Evolutionary conservation across 2,113 vertebrate genomes (phyloP).

Genomic region (Podocnemis expansa): DNA sequence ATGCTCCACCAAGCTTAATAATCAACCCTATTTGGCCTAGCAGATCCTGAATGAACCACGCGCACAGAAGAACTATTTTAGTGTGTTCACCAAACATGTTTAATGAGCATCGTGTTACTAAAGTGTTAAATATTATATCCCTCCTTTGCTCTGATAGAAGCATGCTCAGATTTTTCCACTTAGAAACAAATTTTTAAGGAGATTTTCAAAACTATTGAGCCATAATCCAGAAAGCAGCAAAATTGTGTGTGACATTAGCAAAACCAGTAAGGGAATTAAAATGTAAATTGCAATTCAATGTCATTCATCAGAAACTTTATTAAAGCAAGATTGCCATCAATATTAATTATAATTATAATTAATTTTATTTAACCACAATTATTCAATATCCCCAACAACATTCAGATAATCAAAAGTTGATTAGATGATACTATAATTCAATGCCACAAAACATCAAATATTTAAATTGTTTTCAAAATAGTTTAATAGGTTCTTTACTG

Average conservation of each 20-base stretch:
- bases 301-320: background rate
- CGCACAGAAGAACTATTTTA: constrained; percentile 19
- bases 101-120: background rate
- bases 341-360: background rate
- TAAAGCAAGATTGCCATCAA: background rate
- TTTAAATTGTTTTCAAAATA: background rate
- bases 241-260: background rate
- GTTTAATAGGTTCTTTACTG: background rate
- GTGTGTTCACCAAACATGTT: background rate
- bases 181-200: background rate
- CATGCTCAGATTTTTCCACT: background rate
- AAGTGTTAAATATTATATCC: background rate
- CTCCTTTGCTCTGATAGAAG: background rate
- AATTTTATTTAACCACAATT: background rate
- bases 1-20: constrained; percentile 62
- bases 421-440: background rate
- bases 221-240: background rate
- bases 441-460: background rate
- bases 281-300: background rate
- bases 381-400: background rate
- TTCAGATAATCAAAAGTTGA: background rate
- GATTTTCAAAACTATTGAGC: background rate
- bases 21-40: constrained; percentile 46
- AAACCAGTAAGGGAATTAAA: background rate
- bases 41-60: constrained; percentile 47